phyloP scores from a whole-genome alignment of 2,888 invertebrate genomes.

The Rosalia funebris region DNA sequence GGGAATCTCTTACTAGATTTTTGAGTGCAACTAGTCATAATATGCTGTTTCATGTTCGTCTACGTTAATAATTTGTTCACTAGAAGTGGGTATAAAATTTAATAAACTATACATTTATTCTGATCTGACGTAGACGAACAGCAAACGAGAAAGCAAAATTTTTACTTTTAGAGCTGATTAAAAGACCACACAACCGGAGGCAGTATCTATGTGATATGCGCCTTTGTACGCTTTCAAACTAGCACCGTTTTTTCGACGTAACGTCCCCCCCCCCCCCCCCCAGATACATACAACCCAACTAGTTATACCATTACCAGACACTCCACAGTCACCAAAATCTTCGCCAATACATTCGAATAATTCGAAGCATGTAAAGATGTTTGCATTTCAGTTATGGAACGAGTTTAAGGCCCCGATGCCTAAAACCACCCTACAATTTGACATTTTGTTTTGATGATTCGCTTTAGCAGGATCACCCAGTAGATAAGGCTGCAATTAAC shows the following conservation, averaged over 20 bases:
- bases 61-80: too few relatives aligned
- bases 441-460: constrained; percentile 22
- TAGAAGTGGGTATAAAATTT: too few relatives aligned
- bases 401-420: constrained; percentile 13
- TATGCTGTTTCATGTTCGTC: too few relatives aligned
- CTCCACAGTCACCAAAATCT: neutral
- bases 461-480: constrained; percentile 29
- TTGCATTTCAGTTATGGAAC: constrained; percentile 15
- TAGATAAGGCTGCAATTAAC: constrained; percentile 10
- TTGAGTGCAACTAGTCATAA: too few relatives aligned
- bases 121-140: too few relatives aligned
- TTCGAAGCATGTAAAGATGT: constrained; percentile 12
- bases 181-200: too few relatives aligned
- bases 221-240: neutral
- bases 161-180: too few relatives aligned
- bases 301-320: constrained; percentile 9
- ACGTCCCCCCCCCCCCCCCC: constrained; percentile 2
- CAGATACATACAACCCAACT: constrained; percentile 7
- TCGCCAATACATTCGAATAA: neutral
- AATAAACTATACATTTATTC: too few relatives aligned
- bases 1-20: too few relatives aligned
- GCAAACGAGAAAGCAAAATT: too few relatives aligned
- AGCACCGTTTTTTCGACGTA: neutral
- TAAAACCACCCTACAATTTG: constrained; percentile 16
- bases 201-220: too few relatives aligned